Conservation (phyloP, 2,797 vertebrate species). For the Malurus leucopterus region DNA sequence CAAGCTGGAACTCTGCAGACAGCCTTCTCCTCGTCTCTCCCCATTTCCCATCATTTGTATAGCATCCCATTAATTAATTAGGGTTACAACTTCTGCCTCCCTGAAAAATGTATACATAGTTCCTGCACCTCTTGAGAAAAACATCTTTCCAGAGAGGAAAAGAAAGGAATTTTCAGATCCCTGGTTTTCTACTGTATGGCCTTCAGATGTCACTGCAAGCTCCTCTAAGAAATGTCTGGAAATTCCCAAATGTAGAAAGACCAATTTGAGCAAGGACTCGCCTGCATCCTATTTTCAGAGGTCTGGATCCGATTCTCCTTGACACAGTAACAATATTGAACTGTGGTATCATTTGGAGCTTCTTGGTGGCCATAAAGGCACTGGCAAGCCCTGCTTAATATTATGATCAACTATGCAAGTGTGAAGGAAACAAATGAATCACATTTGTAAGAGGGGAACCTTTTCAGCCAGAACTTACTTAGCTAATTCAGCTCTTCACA, state of each 20-base stretch:
- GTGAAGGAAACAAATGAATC: not conserved
- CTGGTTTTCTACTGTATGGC: conserved; percentile 6
- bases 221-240: not conserved
- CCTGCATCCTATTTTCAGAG: not conserved
- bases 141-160: not conserved
- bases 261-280: not conserved
- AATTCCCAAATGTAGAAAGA: not conserved
- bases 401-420: not conserved
- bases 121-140: not conserved
- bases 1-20: not conserved
- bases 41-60: not conserved
- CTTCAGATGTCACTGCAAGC: conserved; percentile 60
- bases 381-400: not conserved
- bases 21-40: not conserved
- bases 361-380: not conserved
- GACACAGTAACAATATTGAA: not conserved
- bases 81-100: not conserved
- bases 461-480: not conserved
- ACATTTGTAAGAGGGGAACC: not conserved
- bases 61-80: not conserved
- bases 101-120: not conserved
- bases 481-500: not conserved
- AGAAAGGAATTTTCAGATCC: not conserved
- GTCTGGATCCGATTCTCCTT: not conserved
- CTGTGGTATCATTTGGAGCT: not conserved